Percentiles rank a stretch among this genome's conserved stretches.
These are phyloP conservation scores for Andrena marginata DNA, from an alignment of 2,888 invertebrate species.

Conservation along the genomic window DNA sequence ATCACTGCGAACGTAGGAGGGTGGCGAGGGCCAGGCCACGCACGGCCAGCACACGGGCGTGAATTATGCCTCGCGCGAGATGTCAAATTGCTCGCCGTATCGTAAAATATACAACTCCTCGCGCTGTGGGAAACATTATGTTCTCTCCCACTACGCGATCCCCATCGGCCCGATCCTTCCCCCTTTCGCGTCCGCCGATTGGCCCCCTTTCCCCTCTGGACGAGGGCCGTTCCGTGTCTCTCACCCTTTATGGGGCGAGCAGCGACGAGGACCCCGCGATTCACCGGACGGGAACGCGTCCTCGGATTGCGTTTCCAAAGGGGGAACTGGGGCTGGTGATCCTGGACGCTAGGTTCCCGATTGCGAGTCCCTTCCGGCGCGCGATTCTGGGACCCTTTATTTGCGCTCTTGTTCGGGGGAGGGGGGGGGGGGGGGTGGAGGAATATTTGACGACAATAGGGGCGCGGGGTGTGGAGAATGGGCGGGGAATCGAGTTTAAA, in stretches of 20 bases:
- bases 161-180: constrained; percentile 46
- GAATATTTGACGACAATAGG: too few species aligned
- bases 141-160: constrained; percentile 69
- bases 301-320: neutral
- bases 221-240: constrained; percentile 5
- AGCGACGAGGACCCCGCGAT: constrained; percentile 1
- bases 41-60: constrained; percentile 76
- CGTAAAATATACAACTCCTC: constrained; percentile 85
- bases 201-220: constrained; percentile 26
- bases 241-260: constrained; percentile 28
- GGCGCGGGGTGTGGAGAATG: too few species aligned
- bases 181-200: constrained; percentile 52
- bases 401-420: too few species aligned
- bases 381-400: too few species aligned
- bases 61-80: constrained; percentile 85
- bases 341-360: too few species aligned
- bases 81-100: constrained; percentile 85
- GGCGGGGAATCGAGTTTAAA: too few species aligned
- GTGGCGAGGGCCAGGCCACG: constrained; percentile 55
- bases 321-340: too few species aligned
- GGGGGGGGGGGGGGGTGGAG: too few species aligned
- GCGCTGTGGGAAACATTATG: constrained; percentile 85
- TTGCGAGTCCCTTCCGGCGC: too few species aligned
- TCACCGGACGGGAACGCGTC: neutral
- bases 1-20: constrained; percentile 51